phyloP scores from a whole-genome alignment of 2,888 invertebrate genomes.

The Deilephila elpenor region DNA sequence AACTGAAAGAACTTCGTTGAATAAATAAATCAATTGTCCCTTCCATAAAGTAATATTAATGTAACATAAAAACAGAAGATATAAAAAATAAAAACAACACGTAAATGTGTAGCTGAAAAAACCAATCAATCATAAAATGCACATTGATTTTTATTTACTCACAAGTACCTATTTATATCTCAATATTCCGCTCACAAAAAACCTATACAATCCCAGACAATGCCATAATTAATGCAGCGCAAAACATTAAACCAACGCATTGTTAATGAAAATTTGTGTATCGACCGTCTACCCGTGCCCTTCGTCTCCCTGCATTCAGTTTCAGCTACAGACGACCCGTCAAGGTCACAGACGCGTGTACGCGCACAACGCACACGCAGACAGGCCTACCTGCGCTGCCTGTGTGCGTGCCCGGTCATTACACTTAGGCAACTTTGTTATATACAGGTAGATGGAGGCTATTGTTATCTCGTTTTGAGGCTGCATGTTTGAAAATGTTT shows the following conservation, averaged over 20 bases:
- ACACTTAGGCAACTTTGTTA: constrained; percentile 46
- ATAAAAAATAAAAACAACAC: no score
- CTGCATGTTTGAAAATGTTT: neutral
- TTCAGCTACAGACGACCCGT: constrained; percentile 76
- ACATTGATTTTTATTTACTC: neutral
- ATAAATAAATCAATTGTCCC: no score
- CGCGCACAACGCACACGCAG: constrained; percentile 58
- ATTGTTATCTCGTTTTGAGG: constrained; percentile 12
- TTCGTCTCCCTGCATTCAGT: constrained; percentile 37
- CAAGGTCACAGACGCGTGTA: constrained; percentile 80
- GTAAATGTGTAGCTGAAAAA: no score
- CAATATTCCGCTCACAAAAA: neutral
- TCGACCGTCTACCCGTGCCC: constrained; percentile 55
- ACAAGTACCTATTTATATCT: neutral
- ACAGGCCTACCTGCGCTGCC: constrained; percentile 52
- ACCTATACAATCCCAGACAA: neutral
- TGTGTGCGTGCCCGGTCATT: constrained; percentile 56
- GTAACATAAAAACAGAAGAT: no score
- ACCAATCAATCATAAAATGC: neutral
- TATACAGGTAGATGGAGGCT: constrained; percentile 15
- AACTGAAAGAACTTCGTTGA: no score
- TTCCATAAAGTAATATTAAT: no score
- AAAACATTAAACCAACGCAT: constrained; percentile 45
- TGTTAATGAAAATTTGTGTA: constrained; percentile 65
- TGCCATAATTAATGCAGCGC: constrained; percentile 32